These are phyloP conservation scores for Dicyrtomina minuta DNA, from an alignment of 2,888 invertebrate genomes.

Conservation along the genomic window DNA sequence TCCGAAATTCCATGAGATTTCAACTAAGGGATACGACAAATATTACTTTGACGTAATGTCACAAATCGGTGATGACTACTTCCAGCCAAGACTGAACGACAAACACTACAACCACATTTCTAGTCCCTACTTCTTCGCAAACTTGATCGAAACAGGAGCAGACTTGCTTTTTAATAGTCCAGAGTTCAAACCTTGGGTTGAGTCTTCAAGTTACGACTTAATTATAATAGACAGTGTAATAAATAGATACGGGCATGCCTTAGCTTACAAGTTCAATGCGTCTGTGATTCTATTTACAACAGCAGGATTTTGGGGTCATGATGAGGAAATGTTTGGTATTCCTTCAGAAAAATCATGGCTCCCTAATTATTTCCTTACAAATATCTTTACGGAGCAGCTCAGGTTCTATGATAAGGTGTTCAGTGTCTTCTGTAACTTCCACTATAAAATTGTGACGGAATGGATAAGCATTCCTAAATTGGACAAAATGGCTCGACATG, in stretches of 20 bases:
- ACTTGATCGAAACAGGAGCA: not conserved
- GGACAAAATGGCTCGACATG: conserved; percentile 1
- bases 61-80: not conserved
- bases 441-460: too few relatives aligned
- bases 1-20: conserved; percentile 3
- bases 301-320: not conserved
- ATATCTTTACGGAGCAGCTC: not conserved
- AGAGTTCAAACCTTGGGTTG: not conserved
- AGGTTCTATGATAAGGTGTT: not conserved
- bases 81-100: not conserved
- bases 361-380: not conserved
- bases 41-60: not conserved
- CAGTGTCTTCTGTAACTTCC: not conserved
- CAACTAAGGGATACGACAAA: not conserved
- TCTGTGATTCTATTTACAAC: not conserved
- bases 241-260: conserved; percentile 4
- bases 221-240: not conserved
- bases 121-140: not conserved
- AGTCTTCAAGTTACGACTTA: not conserved
- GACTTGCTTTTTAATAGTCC: not conserved
- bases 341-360: not conserved
- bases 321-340: not conserved
- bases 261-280: not conserved
- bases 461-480: conserved; percentile 4
- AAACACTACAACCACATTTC: not conserved